Conservation (phyloP, 1,140 invertebrate genomes). For the Drosophila repleta region DNA sequence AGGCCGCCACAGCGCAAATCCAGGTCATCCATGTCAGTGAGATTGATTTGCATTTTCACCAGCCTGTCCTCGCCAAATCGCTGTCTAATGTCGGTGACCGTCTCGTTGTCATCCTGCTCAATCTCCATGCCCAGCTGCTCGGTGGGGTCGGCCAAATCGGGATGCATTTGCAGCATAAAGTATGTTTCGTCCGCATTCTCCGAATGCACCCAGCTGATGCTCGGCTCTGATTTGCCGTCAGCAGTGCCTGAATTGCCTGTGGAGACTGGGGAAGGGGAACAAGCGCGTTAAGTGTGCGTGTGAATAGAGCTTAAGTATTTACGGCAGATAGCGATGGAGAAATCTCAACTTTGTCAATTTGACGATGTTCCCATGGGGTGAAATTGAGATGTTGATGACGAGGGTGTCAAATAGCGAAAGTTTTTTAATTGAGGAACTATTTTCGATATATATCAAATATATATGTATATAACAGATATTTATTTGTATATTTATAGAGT, state of each 20-base stretch:
- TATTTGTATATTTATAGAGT: no score
- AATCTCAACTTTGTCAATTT: slow-evolving; percentile 15
- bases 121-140: slow-evolving; percentile 90
- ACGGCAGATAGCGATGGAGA: slow-evolving; percentile 49
- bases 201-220: slow-evolving; percentile 74
- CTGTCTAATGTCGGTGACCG: slow-evolving; percentile 88
- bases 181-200: slow-evolving; percentile 85
- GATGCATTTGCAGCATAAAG: slow-evolving; percentile 88
- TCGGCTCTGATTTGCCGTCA: slow-evolving; percentile 2
- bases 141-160: slow-evolving; percentile 88
- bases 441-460: no score
- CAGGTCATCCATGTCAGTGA: slow-evolving; percentile 88
- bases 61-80: slow-evolving; percentile 87
- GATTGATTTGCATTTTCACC: slow-evolving; percentile 87
- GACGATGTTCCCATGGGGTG: no score
- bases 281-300: not conserved
- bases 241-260: slow-evolving; percentile 42
- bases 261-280: slow-evolving; percentile 41
- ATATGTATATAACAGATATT: no score
- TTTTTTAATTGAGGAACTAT: no score
- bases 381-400: no score
- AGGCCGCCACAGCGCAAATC: slow-evolving; percentile 89
- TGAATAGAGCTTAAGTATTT: slow-evolving; percentile 28
- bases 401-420: no score
- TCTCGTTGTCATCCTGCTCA: slow-evolving; percentile 88